A percentile compares a stretch with the other conserved stretches of the same genome.
Evolutionary conservation across 2,888 invertebrate species (phyloP).

Genomic region (Disparrhopalites patrizii): DNA sequence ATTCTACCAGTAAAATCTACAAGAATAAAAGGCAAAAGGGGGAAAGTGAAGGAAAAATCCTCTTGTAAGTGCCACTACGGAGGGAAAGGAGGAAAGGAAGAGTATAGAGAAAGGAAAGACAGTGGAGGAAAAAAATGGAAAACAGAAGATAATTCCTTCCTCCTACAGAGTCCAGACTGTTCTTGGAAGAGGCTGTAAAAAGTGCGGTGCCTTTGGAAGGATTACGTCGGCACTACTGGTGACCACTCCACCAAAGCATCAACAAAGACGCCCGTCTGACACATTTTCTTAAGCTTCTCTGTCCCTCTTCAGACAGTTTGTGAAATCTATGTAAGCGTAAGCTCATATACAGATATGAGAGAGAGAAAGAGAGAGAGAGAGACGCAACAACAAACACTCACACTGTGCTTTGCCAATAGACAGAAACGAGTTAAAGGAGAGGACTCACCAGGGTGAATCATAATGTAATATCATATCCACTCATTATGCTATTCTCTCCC

Average conservation of each 20-base stretch:
- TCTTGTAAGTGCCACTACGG: no score
- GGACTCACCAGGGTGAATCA: no score
- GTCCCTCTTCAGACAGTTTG: conserved; percentile 17
- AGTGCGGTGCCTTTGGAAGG: conserved; percentile 37
- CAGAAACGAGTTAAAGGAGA: no score
- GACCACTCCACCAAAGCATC: conserved; percentile 31
- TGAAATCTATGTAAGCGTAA: not conserved
- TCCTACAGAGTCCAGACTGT: conserved; percentile 27
- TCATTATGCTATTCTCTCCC: no score
- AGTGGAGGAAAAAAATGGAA: no score
- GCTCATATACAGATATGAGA: not conserved
- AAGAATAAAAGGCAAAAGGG: conserved; percentile 7
- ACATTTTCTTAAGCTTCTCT: conserved; percentile 32
- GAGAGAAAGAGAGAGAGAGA: not conserved
- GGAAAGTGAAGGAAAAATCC: not conserved
- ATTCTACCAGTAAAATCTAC: no score
- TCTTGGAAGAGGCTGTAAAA: no score
- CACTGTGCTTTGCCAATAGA: no score
- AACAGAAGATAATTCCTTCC: conserved; percentile 11
- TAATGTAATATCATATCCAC: no score
- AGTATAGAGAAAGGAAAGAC: no score
- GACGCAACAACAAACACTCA: no score
- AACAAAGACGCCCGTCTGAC: conserved; percentile 37
- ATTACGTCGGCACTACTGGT: conserved; percentile 35
- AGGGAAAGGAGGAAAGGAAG: no score